phyloP scores from a whole-genome alignment of 2,113 vertebrate genomes.

The Gymnocephalus cernua region DNA sequence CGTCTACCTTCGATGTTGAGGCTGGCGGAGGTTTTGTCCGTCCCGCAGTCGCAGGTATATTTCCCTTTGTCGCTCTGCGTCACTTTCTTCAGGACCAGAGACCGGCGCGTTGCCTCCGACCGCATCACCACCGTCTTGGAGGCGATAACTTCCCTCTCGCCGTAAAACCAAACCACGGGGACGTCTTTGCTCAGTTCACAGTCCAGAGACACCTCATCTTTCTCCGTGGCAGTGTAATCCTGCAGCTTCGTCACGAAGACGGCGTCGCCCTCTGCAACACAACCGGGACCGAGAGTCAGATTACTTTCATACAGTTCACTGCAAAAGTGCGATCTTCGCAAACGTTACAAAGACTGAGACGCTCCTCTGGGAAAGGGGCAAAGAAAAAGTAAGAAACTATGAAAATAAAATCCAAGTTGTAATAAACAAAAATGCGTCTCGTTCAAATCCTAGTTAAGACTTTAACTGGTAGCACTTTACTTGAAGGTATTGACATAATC shows the following conservation, averaged over 20 bases:
- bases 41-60: conserved; percentile 94
- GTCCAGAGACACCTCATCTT: conserved; percentile 91
- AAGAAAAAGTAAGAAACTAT: too few species aligned
- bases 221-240: conserved; percentile 94
- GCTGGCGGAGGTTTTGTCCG: conserved; percentile 90
- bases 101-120: conserved; percentile 88
- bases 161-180: conserved; percentile 93
- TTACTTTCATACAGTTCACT: not conserved
- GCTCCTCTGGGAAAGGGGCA: not conserved
- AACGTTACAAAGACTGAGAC: not conserved
- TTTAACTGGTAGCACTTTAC: too few species aligned
- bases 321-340: too few species aligned
- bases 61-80: conserved; percentile 88
- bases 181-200: conserved; percentile 98
- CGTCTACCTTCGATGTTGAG: conserved; percentile 89
- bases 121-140: conserved; percentile 90
- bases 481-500: too few species aligned
- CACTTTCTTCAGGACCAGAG: conserved; percentile 91
- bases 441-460: too few species aligned
- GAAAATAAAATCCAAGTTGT: too few species aligned
- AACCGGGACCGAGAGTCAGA: not conserved
- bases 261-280: conserved; percentile 91
- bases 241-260: conserved; percentile 93
- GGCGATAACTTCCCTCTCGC: conserved; percentile 90
- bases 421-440: too few species aligned